Evolutionary conservation across 37 sponge, comb jelly and placozoan genomes (phyloP).

Genomic region (Tethya wilhelma): DNA sequence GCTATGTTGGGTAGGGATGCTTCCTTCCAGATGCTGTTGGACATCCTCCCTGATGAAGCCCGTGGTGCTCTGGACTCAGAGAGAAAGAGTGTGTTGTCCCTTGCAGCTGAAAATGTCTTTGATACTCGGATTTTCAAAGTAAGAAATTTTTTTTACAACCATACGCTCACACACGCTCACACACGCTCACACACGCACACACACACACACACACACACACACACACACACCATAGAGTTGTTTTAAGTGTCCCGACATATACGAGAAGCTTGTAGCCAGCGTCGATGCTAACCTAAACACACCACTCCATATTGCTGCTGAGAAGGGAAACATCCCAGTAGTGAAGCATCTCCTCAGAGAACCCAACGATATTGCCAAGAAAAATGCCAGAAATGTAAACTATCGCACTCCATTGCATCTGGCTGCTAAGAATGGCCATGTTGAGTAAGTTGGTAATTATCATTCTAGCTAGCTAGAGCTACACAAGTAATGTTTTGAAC

Average conservation of each 20-base stretch:
- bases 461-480: no score
- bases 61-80: constrained; percentile 51
- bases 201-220: no score
- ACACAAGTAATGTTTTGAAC: no score
- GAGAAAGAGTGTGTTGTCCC: constrained; percentile 56
- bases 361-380: background rate
- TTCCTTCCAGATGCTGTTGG: constrained; percentile 45
- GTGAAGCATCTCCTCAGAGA: constrained; percentile 37
- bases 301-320: constrained; percentile 53
- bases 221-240: no score
- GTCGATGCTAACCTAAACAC: constrained; percentile 62
- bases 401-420: constrained; percentile 56
- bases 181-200: no score
- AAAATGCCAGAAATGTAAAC: constrained; percentile 80
- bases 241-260: no score
- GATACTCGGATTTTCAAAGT: no score
- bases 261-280: constrained; percentile 43
- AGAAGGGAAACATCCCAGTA: constrained; percentile 67
- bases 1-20: constrained; percentile 40
- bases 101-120: constrained; percentile 60
- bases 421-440: constrained; percentile 58
- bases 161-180: no score
- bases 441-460: constrained; percentile 76
- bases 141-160: no score
- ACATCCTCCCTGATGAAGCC: no score